Base-by-base conservation (phyloP, 2,797 vertebrate species). In the Notoglanidium macrostoma region DNA sequence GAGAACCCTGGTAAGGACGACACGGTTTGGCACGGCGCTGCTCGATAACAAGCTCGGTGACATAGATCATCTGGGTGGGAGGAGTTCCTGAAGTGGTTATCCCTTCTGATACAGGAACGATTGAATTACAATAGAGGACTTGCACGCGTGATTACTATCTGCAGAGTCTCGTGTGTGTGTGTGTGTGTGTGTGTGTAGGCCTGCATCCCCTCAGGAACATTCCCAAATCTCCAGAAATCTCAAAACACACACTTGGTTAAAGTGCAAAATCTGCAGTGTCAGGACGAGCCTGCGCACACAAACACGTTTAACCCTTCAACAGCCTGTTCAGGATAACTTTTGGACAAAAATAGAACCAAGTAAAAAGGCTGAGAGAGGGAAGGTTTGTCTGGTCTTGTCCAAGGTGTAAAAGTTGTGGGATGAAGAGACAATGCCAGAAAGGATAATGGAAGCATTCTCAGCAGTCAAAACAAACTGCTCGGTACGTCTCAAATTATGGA, bases 201-300 rank as follows among this genome's bases (percentile, higher is more conserved):
- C 55, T 83, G 19, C 8, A 26, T 61, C n/a, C 67, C 67, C 21
- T 87, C 44, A 63, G 78, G 40, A 87, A 70, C 54, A 87, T 87
- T 87, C 68, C 86, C 79, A 83, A 74, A 72, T 80, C 67, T 2
- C 40, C 55, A 32, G 19, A 61, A 74, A 83, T 59, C 40, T 79
- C 76, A 0, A 0, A 4, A 29, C 0, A 46, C 26, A 35, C 55
- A 82, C 55, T 10, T 21, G 15, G 59, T 51, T 70, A 68, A 74
- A 87, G 68, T 65, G 57, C 70, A 82, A 74, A 83, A 63, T n/a
- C 44, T 0, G 9, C 44, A 44, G 80, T 29, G 63, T 73, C 26
- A 23, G 35, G 32, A 86, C 23, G 35, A 40, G 76, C 17, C 35
- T 59, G 63, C 63, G 85, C 85, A 49, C 35, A 68, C 51, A 84